Evolutionary conservation across 2,113 vertebrate species (phyloP), one percentile per base, ranked within the genome.

Genomic region (Brachyhypopomus occidentalis): DNA sequence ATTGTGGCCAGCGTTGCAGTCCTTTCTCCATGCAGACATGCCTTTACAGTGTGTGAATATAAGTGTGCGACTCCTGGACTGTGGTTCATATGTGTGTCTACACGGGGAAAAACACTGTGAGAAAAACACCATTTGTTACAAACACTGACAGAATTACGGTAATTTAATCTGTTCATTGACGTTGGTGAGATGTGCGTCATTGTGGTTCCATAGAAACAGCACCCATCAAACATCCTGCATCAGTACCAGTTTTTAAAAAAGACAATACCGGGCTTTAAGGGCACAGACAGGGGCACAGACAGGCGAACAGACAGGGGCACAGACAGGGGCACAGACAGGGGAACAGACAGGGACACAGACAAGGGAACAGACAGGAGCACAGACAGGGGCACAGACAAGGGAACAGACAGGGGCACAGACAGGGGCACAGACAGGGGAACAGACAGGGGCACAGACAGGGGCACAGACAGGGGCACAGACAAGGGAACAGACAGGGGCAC

Each of bases 11-110:
- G 84, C 84, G 79, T 91, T 83, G 84, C 45, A 12, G 12, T 90
- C 30, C 84, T 87, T 83, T 89, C 75, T 89, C 82, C 87, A 81
- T 87, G 64, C 88, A 75, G 82, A 79, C 75, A 58, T 82, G 83
- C 75, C 81, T 92, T 84, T 90, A 90, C 83, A 91, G 72, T 60
- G 23, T 71, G 84, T 17, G 74, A 70, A 48, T 62, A 5, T 25
- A 12, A 59, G 19, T 72, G 27, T 30, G 20, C 12, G 36, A 73
- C 77, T 78, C 45, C 66, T 41, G 27, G 38, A 63, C 25, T 63
- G 27, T 60, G 36, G 16, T 64, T 27, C 25, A 56, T 48, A 12
- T 45, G 74, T 14, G 56, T 52, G 12, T 9, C 30, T 1, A 7
- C n/a, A 48, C 30, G 22, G 20, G 25, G 25, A 19, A 63, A 34